These are phyloP conservation scores for Spilogale gracilis DNA, from an alignment of 2,113 vertebrate species.

Conservation along the genomic window DNA sequence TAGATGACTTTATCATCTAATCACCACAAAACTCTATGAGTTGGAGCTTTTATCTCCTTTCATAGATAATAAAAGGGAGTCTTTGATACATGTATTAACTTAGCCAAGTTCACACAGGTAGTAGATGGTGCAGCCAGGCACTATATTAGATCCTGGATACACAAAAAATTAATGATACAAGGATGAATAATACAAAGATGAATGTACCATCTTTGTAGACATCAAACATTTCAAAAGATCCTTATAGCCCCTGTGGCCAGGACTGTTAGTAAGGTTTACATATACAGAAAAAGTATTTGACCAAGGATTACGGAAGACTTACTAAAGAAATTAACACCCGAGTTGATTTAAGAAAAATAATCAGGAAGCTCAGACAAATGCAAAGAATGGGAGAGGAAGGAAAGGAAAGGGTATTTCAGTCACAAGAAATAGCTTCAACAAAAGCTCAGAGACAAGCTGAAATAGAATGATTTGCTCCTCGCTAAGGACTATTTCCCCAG, in stretches of 20 bases:
- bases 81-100: constrained; percentile 17
- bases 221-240: not conserved
- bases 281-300: not conserved
- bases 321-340: not conserved
- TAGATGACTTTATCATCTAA: constrained; percentile 52
- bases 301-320: not conserved
- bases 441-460: constrained; percentile 9
- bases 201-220: not conserved
- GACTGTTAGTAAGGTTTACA: not conserved
- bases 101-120: constrained; percentile 12
- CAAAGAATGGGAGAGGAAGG: not conserved
- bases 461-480: not conserved
- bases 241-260: not conserved
- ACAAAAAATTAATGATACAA: not conserved
- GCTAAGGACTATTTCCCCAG: not conserved
- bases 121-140: constrained; percentile 48
- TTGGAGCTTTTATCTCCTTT: constrained; percentile 49
- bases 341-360: not conserved
- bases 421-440: not conserved
- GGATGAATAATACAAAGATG: constrained; percentile 29
- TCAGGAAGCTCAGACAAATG: not conserved
- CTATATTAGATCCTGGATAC: not conserved
- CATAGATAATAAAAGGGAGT: constrained; percentile 64
- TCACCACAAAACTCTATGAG: not conserved
- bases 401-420: not conserved